Conservation (phyloP, 2,113 vertebrate genomes). For the Alces alces region DNA sequence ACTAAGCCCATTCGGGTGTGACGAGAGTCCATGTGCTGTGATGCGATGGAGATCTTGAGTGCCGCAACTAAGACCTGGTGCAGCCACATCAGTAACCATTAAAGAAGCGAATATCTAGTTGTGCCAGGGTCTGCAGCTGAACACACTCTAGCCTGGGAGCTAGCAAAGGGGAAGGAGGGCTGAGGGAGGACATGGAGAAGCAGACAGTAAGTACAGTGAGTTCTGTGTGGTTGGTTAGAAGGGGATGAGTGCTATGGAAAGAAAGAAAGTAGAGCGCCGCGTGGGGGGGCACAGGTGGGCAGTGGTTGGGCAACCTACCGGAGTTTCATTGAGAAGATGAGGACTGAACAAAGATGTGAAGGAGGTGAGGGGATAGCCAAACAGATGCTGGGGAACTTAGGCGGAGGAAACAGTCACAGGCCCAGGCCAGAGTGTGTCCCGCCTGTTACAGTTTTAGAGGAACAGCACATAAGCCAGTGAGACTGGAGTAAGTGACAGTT, state of each 20-base stretch:
- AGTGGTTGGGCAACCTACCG: neutral
- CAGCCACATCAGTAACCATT: neutral
- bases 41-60: neutral
- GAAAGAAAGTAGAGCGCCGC: neutral
- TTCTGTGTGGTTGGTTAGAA: neutral
- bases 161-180: neutral
- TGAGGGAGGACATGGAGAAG: neutral
- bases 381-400: neutral
- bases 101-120: neutral
- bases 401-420: neutral
- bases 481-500: neutral
- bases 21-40: neutral
- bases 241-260: neutral
- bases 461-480: neutral
- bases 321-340: neutral
- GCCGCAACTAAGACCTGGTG: neutral
- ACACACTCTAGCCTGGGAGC: neutral
- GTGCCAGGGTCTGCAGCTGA: neutral
- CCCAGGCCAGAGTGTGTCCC: neutral
- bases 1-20: neutral
- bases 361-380: neutral
- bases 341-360: neutral
- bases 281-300: neutral
- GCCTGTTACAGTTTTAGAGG: neutral
- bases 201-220: neutral